Base-by-base conservation (phyloP, 2,888 invertebrate genomes). In the Therioaphis trifolii region DNA sequence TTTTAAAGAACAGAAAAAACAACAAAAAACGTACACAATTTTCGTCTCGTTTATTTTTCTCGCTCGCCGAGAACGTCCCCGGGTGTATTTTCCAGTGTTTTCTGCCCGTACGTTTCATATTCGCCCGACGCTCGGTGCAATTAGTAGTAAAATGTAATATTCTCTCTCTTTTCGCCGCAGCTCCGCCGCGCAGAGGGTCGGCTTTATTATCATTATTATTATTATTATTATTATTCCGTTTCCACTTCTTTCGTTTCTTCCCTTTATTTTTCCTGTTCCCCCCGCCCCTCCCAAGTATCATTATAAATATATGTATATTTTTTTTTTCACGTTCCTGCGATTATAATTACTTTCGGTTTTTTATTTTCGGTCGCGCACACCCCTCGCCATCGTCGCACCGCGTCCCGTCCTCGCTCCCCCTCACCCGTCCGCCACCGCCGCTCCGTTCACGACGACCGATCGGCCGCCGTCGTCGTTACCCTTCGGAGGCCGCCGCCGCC, bases 401-500 rank as follows among this genome's bases (percentile, higher is more conserved):
- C n/a, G 12, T 52, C 72, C 18, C 43, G 61, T 15, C 75, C 40
- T 18, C 55, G 24, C 68, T 24, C 72, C 15, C 74, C 9, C 75
- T 4, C 40, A 4, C 9, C 77, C 52, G 52, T 7, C 40, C 69
- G 27, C 49, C 49, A 27, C 11, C 69, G 24, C 29, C 72, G 12
- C 21, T 15, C 18, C 29, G 21, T 0, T 11, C n/a, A 43, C 24
- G 46, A 18, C 52, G 18, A 11, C 46, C n/a, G 52, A 40, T 66
- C 66, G 78, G 55, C 27, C 79, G 15, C 27, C 69, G 79, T 24
- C 72, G 80, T 58, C 80, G 72, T 78, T 68, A 68, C 66, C 71
- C 80, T 66, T 78, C 77, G 77, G 77, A 18, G 63, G 66, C 21
- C 72, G 82, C n/a, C 71, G 71, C 72, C 68, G 24, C 69, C 46